Base-by-base conservation (phyloP, 2,797 vertebrate genomes). In the Anguilla obscura region DNA sequence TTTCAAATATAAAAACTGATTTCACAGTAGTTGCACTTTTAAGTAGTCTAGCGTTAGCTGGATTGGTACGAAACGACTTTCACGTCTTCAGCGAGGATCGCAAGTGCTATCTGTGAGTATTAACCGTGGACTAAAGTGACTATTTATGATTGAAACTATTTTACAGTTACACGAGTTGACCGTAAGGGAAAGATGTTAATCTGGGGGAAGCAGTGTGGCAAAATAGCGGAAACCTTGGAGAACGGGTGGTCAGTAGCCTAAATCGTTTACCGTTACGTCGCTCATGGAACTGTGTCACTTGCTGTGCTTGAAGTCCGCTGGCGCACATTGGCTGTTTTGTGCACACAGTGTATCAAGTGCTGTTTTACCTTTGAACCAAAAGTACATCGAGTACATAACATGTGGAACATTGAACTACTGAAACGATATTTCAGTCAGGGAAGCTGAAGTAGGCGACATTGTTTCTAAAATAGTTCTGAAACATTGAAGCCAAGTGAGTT, bases 71-170 rank as follows among this genome's bases (percentile, higher is more conserved):
- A 80, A 18, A 80, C 36, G 76, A 89, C 90, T 86, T 12, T 88
- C 90, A 91, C 93, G 92, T 94, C 90, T 84, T 88, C 83, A 30
- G 9, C 48, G 48, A 24, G 90, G 91, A 93, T 93, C 89, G 92
- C 93, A 93, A 93, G 94, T 91, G 89, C 89, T 85, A 76, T 87
- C 87, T 87, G 93, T 94, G 90, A 94, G 92, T 93, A 84, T 85
- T 48, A 54, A 84, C 12, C 6, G 76, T 48, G 16, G 40, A 45
- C 18, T 48, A 36, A 76, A 33, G 30, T 33, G 71, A 4, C 30
- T 30, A 36, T 74, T 74, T 36, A 12, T 33, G 18, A 36, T 12
- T 3, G 5, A 76, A 36, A 33, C 27, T 9, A n/a, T n/a, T n/a
- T 7, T 27, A 24, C 8, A 69, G 63, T 76, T 14, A 18, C 8